A percentile compares a stretch with the other conserved stretches of the same genome.
phyloP scores from a whole-genome alignment of 2,113 vertebrate genomes.

The Myiagra hebetior region DNA sequence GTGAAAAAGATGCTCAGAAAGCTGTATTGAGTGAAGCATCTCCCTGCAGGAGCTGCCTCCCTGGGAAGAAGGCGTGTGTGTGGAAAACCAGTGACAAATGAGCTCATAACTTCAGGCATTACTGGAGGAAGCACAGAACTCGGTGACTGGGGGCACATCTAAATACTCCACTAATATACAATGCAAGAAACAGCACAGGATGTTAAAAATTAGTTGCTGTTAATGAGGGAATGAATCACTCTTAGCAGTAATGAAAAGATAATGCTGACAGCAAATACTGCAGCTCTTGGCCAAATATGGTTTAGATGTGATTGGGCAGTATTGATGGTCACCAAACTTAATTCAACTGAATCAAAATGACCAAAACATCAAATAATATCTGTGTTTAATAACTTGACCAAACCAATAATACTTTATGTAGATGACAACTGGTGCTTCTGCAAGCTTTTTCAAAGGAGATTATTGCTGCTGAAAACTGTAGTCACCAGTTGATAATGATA shows the following conservation, averaged over 20 bases:
- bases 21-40: not conserved
- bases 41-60: not conserved
- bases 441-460: slow-evolving; percentile 23
- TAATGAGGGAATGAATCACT: not conserved
- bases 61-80: not conserved
- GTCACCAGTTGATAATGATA: slow-evolving; percentile 54
- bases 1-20: not conserved
- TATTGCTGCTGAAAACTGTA: slow-evolving; percentile 53
- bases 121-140: not conserved
- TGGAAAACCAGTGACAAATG: not conserved
- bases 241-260: not conserved
- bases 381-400: not conserved
- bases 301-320: not conserved
- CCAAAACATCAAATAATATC: not conserved
- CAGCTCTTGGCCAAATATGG: not conserved
- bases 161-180: not conserved
- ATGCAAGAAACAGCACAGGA: not conserved
- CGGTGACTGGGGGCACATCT: not conserved
- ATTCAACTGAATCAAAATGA: not conserved
- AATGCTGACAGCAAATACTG: not conserved
- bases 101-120: not conserved
- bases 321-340: not conserved
- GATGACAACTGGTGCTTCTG: not conserved
- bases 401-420: not conserved
- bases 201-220: not conserved